A percentile compares a stretch with the other conserved stretches of the same genome.
These are phyloP conservation scores for Drosophila macrospina DNA, from an alignment of 2,888 invertebrate species.

Conservation along the genomic window DNA sequence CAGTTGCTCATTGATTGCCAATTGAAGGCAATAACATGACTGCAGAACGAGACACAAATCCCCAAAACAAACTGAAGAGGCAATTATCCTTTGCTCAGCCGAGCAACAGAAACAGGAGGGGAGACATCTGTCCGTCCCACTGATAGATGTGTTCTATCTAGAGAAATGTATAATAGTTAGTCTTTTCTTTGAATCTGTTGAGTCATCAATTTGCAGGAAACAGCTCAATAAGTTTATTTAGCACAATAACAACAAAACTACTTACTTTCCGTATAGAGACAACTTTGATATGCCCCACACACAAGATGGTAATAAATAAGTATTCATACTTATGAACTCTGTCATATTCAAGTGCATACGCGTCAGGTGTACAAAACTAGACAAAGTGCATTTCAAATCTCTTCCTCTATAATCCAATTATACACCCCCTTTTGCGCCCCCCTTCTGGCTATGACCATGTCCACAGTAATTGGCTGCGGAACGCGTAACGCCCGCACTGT, in stretches of 20 bases:
- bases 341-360: slow-evolving; percentile 56
- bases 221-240: neutral
- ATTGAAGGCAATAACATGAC: slow-evolving; percentile 49
- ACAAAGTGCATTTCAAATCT: slow-evolving; percentile 41
- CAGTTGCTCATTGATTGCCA: slow-evolving; percentile 42
- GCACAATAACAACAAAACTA: neutral
- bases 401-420: slow-evolving; percentile 39
- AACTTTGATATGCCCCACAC: slow-evolving; percentile 31
- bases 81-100: slow-evolving; percentile 20
- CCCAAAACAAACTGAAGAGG: slow-evolving; percentile 5
- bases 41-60: slow-evolving; percentile 20
- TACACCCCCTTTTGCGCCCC: neutral
- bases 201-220: neutral
- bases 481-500: slow-evolving; percentile 49
- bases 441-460: neutral
- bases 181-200: slow-evolving; percentile 2
- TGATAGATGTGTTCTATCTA: neutral
- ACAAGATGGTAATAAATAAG: slow-evolving; percentile 20
- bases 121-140: neutral
- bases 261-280: slow-evolving; percentile 32
- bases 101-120: too few species aligned
- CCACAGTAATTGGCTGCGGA: slow-evolving; percentile 56
- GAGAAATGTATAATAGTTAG: neutral
- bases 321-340: slow-evolving; percentile 24
- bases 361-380: slow-evolving; percentile 46